Percentiles rank a stretch among this genome's conserved stretches.
Evolutionary conservation across 2,888 invertebrate genomes (phyloP).

Genomic region (Scrobipalpa atriplicella): DNA sequence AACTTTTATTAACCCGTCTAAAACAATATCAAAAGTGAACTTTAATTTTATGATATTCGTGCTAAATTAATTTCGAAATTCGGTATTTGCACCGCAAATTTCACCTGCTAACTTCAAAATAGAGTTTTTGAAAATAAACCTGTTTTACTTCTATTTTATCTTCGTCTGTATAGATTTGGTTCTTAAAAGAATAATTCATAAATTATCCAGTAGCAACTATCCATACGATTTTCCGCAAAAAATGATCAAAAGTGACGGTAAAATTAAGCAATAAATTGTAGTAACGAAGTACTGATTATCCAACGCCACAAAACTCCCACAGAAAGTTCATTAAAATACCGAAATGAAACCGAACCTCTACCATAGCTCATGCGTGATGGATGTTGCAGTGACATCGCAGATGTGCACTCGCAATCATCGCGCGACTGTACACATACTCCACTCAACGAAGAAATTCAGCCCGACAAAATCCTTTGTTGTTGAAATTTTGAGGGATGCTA

Average conservation of each 20-base stretch:
- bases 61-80: too few species aligned
- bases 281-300: background rate
- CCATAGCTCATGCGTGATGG: slow-evolving; percentile 7
- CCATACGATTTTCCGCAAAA: too few species aligned
- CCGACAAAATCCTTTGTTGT: background rate
- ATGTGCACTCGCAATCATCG: slow-evolving; percentile 21
- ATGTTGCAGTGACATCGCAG: slow-evolving; percentile 16
- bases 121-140: too few species aligned
- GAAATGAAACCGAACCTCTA: background rate
- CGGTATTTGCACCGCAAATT: too few species aligned
- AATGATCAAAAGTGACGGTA: background rate
- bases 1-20: slow-evolving; percentile 1
- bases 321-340: slow-evolving; percentile 9
- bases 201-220: too few species aligned
- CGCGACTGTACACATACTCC: background rate
- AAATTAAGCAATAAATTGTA: background rate
- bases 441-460: background rate
- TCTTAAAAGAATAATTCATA: too few species aligned
- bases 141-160: too few species aligned
- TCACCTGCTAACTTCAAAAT: too few species aligned
- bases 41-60: background rate
- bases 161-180: too few species aligned
- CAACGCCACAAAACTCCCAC: background rate
- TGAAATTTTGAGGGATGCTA: too few species aligned
- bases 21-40: background rate